A percentile compares a stretch with the other conserved stretches of the same genome.
Conservation (phyloP, 2,888 invertebrate genomes). For the Rhopalosiphum nymphaeae region DNA sequence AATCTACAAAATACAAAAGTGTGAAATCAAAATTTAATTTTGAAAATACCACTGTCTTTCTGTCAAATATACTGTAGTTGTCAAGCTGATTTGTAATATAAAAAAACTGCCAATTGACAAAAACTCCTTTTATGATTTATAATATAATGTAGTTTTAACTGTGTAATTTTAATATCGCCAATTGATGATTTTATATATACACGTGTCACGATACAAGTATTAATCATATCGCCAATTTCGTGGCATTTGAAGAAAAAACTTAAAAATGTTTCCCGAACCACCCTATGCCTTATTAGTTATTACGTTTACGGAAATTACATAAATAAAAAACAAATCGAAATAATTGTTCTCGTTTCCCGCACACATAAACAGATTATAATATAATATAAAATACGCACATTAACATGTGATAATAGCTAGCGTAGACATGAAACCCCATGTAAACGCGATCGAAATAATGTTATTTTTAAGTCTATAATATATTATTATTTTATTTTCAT, state of each 20-base stretch:
- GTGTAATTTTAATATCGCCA: background rate
- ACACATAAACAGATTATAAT: background rate
- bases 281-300: background rate
- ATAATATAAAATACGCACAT: background rate
- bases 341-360: background rate
- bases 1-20: background rate
- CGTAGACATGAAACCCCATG: background rate
- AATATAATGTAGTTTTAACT: background rate
- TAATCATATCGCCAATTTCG: too few relatives aligned
- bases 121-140: background rate
- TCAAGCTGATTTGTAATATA: background rate
- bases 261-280: background rate
- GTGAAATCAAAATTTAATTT: background rate
- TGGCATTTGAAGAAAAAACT: background rate
- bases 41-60: background rate
- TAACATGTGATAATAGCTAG: background rate
- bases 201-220: too few relatives aligned
- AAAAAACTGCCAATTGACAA: background rate
- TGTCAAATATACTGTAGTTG: background rate
- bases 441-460: conserved; percentile 20
- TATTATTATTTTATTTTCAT: background rate
- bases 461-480: background rate
- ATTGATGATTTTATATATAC: background rate
- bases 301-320: background rate
- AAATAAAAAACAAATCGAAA: background rate